Evolutionary conservation across 2,113 vertebrate genomes (phyloP), one percentile per base, ranked within the genome.

Genomic region (Peromyscus leucopus): DNA sequence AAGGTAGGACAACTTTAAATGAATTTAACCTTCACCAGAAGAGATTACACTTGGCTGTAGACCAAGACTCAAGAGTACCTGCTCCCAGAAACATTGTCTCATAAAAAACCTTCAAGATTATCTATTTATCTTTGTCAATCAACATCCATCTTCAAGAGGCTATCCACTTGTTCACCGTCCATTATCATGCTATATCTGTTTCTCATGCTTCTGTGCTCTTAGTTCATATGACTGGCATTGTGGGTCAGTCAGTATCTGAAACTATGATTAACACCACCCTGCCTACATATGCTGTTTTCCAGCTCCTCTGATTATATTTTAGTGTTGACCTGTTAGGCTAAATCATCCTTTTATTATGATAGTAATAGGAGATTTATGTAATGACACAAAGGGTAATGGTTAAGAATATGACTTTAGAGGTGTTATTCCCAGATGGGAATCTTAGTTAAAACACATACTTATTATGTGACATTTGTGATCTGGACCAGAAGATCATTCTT

Each of bases 11-110:
- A 57, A 36, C 0, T 84, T 95, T n/a, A 67, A 74, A 13, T 74
- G 22, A 0, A 1, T 71, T 24, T 69, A 4, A 86, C 4, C 1
- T 0, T 16, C 21, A 4, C 3, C 63, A 31, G 8, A 75, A 86
- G 26, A 92, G 16, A 86, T 59, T 74, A 84, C 22, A 6, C 7
- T 59, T 80, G 55, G 1, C 46, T 72, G 22, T 4, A 72, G 19
- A 57, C 1, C 24, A 75, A 10, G 28, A n/a, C 59, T 75, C 22
- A 9, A 26, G 72, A 33, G n/a, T n/a, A 10, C 22, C 12, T 55
- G 6, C 7, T 72, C 48, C 33, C 51, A n/a, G 22, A 1, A 55
- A 15, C 33, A 17, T 69, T 65, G 21, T 33, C 12, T 72, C 11
- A 15, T 26, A 72, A 72, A 72, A 72, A 39, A 22, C 12, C 3